These are phyloP conservation scores for Euschistus heros DNA, from an alignment of 1,140 invertebrate genomes.

Conservation along the genomic window DNA sequence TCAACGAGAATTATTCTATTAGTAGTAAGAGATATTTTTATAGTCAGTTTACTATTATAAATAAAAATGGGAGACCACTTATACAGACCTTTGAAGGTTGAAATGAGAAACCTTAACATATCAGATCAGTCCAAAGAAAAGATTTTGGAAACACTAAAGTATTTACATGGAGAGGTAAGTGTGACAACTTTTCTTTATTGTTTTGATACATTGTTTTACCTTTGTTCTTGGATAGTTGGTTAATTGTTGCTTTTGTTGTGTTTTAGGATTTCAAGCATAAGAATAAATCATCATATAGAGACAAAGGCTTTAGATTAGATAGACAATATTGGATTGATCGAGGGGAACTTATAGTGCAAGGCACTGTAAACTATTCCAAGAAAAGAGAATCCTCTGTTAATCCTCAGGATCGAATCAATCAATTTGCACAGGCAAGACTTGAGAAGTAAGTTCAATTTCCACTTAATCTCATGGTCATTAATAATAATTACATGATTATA, in stretches of 20 bases:
- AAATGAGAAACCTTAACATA: slow-evolving; percentile 55
- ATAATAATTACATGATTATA: slow-evolving; percentile 13
- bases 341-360: slow-evolving; percentile 57
- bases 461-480: background rate
- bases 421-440: slow-evolving; percentile 56
- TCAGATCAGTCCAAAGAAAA: slow-evolving; percentile 52
- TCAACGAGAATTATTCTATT: too few relatives aligned
- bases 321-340: slow-evolving; percentile 62
- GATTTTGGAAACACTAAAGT: slow-evolving; percentile 55
- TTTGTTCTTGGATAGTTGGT: slow-evolving; percentile 12
- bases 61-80: too few relatives aligned
- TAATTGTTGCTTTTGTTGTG: slow-evolving; percentile 24
- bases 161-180: slow-evolving; percentile 51
- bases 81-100: slow-evolving; percentile 43
- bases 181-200: background rate
- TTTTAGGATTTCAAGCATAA: slow-evolving; percentile 40
- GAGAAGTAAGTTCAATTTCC: slow-evolving; percentile 43
- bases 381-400: slow-evolving; percentile 39
- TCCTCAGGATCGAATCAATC: slow-evolving; percentile 47
- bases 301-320: slow-evolving; percentile 50
- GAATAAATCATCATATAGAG: slow-evolving; percentile 41
- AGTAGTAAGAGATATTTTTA: too few relatives aligned
- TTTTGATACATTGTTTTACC: background rate
- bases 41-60: too few relatives aligned
- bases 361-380: slow-evolving; percentile 52